Percentiles rank a stretch among this genome's conserved stretches.
Conservation (phyloP, 2,888 invertebrate species). For the Nemapogon koenigi region DNA sequence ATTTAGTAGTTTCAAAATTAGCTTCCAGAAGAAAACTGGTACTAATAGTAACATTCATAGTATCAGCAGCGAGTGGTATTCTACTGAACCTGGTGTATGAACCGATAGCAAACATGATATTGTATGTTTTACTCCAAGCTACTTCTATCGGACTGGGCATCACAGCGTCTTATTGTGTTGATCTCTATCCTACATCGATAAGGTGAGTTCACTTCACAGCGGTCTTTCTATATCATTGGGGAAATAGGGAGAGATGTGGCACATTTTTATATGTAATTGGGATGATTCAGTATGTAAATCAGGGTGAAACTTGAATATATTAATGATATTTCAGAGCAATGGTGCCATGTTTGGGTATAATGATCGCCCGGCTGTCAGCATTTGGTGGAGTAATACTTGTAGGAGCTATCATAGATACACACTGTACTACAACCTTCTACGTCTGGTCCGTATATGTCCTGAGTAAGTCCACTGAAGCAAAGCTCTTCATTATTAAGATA, state of each 20-base stretch:
- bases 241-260: too few species aligned
- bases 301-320: too few species aligned
- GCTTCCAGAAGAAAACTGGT: conserved; percentile 56
- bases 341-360: conserved; percentile 33
- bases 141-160: conserved; percentile 28
- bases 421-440: conserved; percentile 35
- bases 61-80: conserved; percentile 56
- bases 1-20: conserved; percentile 40
- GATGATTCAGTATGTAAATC: too few species aligned
- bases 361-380: conserved; percentile 31
- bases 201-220: conserved; percentile 23
- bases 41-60: conserved; percentile 35
- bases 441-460: conserved; percentile 25
- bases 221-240: not conserved
- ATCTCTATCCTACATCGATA: conserved; percentile 34
- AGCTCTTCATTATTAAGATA: too few species aligned
- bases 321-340: conserved; percentile 26
- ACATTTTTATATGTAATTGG: too few species aligned
- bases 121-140: conserved; percentile 30
- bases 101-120: conserved; percentile 27
- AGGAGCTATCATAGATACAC: conserved; percentile 25
- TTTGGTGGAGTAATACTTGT: conserved; percentile 32
- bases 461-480: too few species aligned
- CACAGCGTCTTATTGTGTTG: conserved; percentile 31
- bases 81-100: conserved; percentile 47